Evolutionary conservation across 2,113 vertebrate genomes (phyloP), one percentile per base, ranked within the genome.

Genomic region (Phainopepla nitens): DNA sequence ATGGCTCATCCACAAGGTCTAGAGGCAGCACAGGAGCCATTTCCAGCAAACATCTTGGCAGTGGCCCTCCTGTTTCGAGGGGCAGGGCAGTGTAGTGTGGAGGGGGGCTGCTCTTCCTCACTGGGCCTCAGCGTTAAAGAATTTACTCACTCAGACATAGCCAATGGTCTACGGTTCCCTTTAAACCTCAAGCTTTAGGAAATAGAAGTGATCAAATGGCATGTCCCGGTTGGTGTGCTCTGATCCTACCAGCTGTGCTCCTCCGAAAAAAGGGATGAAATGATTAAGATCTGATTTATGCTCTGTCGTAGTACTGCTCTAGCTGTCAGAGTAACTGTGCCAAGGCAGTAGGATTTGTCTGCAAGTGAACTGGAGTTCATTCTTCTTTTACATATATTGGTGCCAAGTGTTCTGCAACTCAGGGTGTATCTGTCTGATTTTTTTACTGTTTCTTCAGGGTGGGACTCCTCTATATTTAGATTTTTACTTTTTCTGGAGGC

Each of bases 251-350:
- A 88, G 82, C 75, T 5, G 1, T 73, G 71, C 75, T 90, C 19
- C 87, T 96, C 75, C 14, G 0, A 90, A 97, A 95, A 93, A 96
- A 90, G 41, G 82, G 92, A 93, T 94, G 93, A 95, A 97, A 96
- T 95, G 90, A 97, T 95, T 91, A 95, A 95, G 68, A 90, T 73
- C 54, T 90, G 93, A 96, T 95, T 90, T 96, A 88, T 95, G 68
- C 68, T 94, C 75, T 80, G 68, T 77, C 39, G 19, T 76, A 80
- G 78, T 56, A 73, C 85, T 87, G 68, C 71, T 96, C 87, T 91
- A 71, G 82, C 87, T 93, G 84, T 87, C 25, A 10, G 82, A 93
- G 87, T 96, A 15, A 82, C 87, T 94, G 90, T 2, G 39, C 58
- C 66, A 75, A 93, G 79, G 90, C 84, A 96, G 82, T 82, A 51